A percentile compares a stretch with the other conserved stretches of the same genome.
Evolutionary conservation across 2,888 invertebrate species (phyloP).

Genomic region (Prenolepis imparis): DNA sequence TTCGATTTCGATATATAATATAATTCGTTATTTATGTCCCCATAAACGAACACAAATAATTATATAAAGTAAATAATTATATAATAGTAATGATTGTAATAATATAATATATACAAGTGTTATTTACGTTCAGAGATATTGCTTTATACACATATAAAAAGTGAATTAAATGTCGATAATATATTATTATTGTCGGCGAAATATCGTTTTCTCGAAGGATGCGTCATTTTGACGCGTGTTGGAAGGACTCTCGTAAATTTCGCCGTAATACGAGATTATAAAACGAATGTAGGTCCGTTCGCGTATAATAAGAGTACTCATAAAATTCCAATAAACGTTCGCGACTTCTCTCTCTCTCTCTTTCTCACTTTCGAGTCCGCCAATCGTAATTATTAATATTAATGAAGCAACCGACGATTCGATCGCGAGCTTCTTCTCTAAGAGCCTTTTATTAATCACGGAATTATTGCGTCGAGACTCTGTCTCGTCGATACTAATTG

Average conservation of each 20-base stretch:
- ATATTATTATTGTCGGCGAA: neutral
- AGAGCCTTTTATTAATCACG: conserved; percentile 12
- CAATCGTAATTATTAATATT: conserved; percentile 30
- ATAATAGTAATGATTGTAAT: neutral
- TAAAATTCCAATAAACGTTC: conserved; percentile 41
- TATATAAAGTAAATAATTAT: neutral
- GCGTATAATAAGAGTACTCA: conserved; percentile 36
- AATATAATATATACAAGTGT: neutral
- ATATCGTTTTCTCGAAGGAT: conserved; percentile 1
- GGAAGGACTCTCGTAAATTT: conserved; percentile 16
- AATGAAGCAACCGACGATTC: conserved; percentile 26
- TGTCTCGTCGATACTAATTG: conserved; percentile 9
- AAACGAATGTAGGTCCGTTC: conserved; percentile 24
- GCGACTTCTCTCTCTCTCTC: neutral
- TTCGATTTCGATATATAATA: neutral
- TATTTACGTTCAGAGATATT: neutral
- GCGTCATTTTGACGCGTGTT: neutral
- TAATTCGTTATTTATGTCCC: neutral
- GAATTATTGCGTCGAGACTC: neutral
- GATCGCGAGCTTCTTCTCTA: conserved; percentile 1
- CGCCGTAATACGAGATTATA: conserved; percentile 3
- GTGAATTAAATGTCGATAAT: neutral
- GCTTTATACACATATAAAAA: neutral
- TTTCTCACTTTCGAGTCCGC: neutral
- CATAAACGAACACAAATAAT: neutral